These are phyloP conservation scores for Luidia sarsii DNA, from an alignment of 53 echinoderm and acorn worm species.

Conservation along the genomic window DNA sequence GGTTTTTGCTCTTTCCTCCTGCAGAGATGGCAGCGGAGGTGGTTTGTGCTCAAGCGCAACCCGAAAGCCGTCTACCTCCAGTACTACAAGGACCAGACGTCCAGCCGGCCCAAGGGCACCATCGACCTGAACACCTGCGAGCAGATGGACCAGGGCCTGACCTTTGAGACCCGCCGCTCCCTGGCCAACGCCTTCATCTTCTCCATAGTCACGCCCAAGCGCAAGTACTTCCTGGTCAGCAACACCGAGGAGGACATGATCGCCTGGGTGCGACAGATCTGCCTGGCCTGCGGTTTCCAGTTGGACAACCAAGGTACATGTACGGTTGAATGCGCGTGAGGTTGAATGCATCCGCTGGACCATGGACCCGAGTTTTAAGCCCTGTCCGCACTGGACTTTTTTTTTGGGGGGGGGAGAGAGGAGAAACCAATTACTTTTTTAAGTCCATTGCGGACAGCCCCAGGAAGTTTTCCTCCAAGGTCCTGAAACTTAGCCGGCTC, in stretches of 20 bases:
- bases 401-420: too few species aligned
- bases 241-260: constrained; percentile 89
- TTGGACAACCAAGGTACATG: constrained; percentile 68
- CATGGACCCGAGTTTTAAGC: too few species aligned
- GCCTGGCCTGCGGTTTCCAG: constrained; percentile 88
- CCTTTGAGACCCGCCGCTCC: constrained; percentile 77
- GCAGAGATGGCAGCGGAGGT: constrained; percentile 93
- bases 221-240: constrained; percentile 93
- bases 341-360: neutral
- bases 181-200: constrained; percentile 80
- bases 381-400: too few species aligned
- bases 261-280: constrained; percentile 90
- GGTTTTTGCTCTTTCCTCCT: too few species aligned
- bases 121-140: constrained; percentile 87
- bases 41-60: constrained; percentile 77
- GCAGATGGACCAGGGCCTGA: constrained; percentile 90
- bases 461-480: too few species aligned
- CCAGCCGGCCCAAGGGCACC: constrained; percentile 72
- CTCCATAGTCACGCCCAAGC: constrained; percentile 82
- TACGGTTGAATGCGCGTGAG: too few species aligned
- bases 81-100: constrained; percentile 85
- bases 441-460: too few species aligned
- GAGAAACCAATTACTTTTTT: too few species aligned
- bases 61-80: constrained; percentile 57
- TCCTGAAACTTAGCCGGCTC: too few species aligned